Percentiles rank a stretch among this genome's conserved stretches.
Conservation (phyloP, 2,888 invertebrate species). For the Eurois occulta region DNA sequence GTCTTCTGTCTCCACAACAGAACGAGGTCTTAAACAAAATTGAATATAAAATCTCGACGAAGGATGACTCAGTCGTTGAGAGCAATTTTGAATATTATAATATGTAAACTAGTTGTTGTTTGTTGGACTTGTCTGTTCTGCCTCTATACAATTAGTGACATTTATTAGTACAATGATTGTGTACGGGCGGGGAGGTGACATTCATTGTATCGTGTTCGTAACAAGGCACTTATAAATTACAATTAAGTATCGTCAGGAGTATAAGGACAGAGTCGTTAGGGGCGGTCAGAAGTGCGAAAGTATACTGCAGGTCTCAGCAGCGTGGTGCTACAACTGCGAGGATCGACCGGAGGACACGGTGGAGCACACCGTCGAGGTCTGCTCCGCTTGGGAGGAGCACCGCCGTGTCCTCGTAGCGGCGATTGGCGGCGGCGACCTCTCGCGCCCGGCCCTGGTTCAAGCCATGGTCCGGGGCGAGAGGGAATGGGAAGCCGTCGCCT, state of each 20-base stretch:
- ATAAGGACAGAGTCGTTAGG: background rate
- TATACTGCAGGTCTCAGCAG: background rate
- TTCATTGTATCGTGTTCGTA: constrained; percentile 57
- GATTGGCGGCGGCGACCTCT: too few species aligned
- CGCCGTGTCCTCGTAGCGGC: too few species aligned
- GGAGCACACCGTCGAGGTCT: too few species aligned
- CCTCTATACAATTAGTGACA: constrained; percentile 86
- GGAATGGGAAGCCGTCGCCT: too few species aligned
- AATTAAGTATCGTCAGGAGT: constrained; percentile 34
- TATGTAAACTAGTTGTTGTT: constrained; percentile 88
- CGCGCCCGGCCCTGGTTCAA: too few species aligned
- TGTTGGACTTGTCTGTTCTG: constrained; percentile 78
- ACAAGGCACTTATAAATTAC: constrained; percentile 54
- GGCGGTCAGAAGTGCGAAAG: constrained; percentile 8
- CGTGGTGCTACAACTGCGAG: too few species aligned
- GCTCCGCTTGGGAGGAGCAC: too few species aligned
- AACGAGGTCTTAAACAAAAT: constrained; percentile 80
- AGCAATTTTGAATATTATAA: constrained; percentile 89
- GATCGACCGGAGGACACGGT: too few species aligned
- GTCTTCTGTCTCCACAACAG: constrained; percentile 52
- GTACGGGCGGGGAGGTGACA: constrained; percentile 64
- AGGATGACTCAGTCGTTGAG: constrained; percentile 88
- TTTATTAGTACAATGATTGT: constrained; percentile 86
- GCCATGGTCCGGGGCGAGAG: too few species aligned
- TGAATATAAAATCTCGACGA: constrained; percentile 82